Evolutionary conservation across 2,797 vertebrate genomes (phyloP).

Genomic region (Spheniscus humboldti): DNA sequence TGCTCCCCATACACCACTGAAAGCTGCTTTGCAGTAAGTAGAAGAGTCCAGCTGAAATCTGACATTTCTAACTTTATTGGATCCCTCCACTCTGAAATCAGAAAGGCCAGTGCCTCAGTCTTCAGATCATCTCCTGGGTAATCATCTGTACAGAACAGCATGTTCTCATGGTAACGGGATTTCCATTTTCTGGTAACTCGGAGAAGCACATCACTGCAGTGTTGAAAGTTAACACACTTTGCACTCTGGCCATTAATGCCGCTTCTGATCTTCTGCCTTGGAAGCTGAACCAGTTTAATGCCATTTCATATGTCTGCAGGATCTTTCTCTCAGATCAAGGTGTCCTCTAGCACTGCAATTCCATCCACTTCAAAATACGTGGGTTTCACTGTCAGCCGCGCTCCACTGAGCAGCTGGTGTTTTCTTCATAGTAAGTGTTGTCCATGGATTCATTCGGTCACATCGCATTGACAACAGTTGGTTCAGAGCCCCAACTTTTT

Average conservation of each 20-base stretch:
- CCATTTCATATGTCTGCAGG: background rate
- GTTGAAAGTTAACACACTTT: background rate
- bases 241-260: background rate
- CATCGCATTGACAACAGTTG: background rate
- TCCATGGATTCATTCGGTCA: background rate
- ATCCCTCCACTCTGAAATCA: background rate
- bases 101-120: background rate
- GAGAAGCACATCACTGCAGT: background rate
- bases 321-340: background rate
- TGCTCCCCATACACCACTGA: background rate
- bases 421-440: background rate
- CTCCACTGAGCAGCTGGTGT: background rate
- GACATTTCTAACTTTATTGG: background rate
- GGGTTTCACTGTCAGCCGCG: background rate
- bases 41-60: background rate
- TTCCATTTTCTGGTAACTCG: background rate
- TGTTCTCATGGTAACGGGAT: background rate
- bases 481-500: background rate
- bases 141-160: background rate
- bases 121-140: background rate
- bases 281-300: background rate
- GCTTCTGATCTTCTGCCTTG: background rate
- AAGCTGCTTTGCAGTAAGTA: background rate
- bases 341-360: background rate
- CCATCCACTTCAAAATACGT: background rate